Evolutionary conservation across 1,140 invertebrate species (phyloP), one percentile per base, ranked within the genome.

Genomic region (Heliothis subflexa): DNA sequence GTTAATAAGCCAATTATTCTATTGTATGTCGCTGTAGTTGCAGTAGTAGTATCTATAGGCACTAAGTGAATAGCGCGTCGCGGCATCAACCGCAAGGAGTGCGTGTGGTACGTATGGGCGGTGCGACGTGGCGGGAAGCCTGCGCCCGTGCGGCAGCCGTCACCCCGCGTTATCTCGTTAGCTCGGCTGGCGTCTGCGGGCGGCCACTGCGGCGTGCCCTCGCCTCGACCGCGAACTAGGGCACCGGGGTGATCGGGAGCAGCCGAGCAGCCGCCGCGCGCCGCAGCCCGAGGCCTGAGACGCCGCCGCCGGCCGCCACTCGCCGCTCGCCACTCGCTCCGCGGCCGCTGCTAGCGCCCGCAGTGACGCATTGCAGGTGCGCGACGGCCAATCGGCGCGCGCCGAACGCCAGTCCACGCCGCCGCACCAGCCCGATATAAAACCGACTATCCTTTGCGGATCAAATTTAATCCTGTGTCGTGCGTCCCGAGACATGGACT

Each of bases 321-420:
- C 78, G 75, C 75, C 85, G 84, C 71, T 74, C 64, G 55, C 66
- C 74, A 77, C 82, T 81, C 68, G 80, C 77, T 77, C 73, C 76
- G 62, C 55, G 66, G 77, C 49, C 71, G 78, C 78, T 73, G 80
- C 80, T 76, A 78, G 77, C 85, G 83, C 83, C 88, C 90, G 90
- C 90, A 92, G 88, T 97, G 97, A 97, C 97, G 97, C 97, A 97
- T 97, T 97, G 97, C 97, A 97, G 97, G 97, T 97, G 96, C 95
- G 95, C 95, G 95, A 90, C 95, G 95, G 95, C 97, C 96, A 97
- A 97, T 97, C 96, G 89, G 91, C 92, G 94, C 87, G 92, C 94
- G 86, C 92, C 88, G 90, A 95, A 95, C 95, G 95, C 95, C 96
- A 96, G 95, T 95, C 94, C 83, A 95, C 95, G 96, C 96, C 94